A percentile compares a stretch with the other conserved stretches of the same genome.
Conservation (phyloP, 2,888 invertebrate species). For the Reticulitermes lucifugus region DNA sequence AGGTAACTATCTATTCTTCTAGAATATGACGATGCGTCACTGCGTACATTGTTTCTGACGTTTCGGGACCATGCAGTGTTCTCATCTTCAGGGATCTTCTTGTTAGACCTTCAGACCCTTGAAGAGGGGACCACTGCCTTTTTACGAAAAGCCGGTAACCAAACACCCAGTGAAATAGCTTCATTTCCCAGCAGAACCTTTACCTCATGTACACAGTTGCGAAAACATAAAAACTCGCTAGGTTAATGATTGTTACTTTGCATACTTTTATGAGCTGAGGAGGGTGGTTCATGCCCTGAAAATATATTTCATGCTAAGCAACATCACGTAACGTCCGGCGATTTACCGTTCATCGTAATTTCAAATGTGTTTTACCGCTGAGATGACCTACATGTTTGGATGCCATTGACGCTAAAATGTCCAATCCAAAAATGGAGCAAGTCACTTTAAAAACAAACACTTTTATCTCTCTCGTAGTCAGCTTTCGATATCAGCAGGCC, state of each 20-base stretch:
- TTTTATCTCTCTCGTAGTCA: neutral
- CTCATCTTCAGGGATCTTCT: no score
- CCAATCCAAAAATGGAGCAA: neutral
- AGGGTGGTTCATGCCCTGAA: neutral
- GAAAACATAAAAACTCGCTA: neutral
- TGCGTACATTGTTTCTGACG: no score
- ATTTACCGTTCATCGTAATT: neutral
- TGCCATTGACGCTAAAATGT: neutral
- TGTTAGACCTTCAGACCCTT: no score
- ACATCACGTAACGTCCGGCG: neutral
- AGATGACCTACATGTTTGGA: neutral
- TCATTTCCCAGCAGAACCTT: no score
- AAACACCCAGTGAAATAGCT: no score
- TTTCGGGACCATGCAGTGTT: no score
- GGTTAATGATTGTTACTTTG: neutral
- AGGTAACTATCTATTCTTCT: no score
- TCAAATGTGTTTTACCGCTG: neutral
- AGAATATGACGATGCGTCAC: no score
- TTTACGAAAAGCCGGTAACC: no score
- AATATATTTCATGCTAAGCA: neutral
- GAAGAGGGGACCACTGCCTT: no score
- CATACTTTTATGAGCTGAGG: neutral
- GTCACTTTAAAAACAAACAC: neutral
- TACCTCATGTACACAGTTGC: no score
- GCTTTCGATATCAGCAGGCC: neutral